These are phyloP conservation scores for Cosmorhoe ocellata DNA, from an alignment of 2,888 invertebrate genomes.

Conservation along the genomic window DNA sequence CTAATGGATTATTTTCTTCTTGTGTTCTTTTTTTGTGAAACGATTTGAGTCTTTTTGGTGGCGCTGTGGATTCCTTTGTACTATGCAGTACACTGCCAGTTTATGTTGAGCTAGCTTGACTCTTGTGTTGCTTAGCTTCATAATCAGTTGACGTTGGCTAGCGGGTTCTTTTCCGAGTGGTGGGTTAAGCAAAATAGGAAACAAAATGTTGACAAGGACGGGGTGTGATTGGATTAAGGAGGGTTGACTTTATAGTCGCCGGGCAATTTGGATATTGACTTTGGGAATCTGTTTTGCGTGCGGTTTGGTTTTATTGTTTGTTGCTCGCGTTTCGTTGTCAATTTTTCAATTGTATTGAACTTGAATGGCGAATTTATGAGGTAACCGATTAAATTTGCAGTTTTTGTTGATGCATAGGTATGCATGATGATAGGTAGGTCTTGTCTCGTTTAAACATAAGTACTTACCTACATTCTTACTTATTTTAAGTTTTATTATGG, in stretches of 20 bases:
- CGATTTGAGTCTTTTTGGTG: conserved; percentile 55
- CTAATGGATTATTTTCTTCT: conserved; percentile 82
- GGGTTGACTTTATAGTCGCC: conserved; percentile 78
- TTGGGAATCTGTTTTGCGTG: conserved; percentile 72
- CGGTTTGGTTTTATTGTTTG: conserved; percentile 67
- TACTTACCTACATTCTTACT: no score
- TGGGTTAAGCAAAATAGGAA: conserved; percentile 62
- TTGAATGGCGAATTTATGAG: conserved; percentile 40
- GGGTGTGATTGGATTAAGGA: conserved; percentile 80
- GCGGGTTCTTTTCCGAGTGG: conserved; percentile 53
- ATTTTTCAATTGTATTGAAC: conserved; percentile 62
- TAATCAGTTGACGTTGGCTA: conserved; percentile 25
- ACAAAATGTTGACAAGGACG: conserved; percentile 80
- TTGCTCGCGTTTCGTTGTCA: conserved; percentile 60
- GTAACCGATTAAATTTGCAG: no score
- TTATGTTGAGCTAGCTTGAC: conserved; percentile 43
- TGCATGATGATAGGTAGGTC: no score
- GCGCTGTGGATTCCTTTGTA: conserved; percentile 52
- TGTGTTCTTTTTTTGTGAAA: conserved; percentile 71
- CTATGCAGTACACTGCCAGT: conserved; percentile 47
- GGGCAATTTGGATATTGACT: conserved; percentile 80
- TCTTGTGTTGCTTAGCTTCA: conserved; percentile 21
- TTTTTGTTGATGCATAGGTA: no score
- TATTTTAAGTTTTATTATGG: no score
- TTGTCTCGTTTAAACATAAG: no score